phyloP scores from a whole-genome alignment of 2,797 vertebrate species.

The Argentina silus region DNA sequence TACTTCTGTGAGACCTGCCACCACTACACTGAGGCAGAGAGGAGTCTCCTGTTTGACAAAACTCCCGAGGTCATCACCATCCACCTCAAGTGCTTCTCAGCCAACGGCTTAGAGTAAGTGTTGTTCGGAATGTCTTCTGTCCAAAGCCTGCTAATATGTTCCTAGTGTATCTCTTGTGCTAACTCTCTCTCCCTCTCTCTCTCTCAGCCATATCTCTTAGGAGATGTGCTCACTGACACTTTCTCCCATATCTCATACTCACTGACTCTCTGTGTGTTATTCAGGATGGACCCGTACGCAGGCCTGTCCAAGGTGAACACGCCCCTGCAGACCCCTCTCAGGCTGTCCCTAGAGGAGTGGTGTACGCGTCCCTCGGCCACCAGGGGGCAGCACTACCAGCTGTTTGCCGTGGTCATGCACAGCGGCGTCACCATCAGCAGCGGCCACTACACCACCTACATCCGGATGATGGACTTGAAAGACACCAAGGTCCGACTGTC shows the following conservation, averaged over 20 bases:
- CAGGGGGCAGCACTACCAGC: slow-evolving; percentile 81
- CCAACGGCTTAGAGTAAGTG: slow-evolving; percentile 89
- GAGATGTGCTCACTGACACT: not conserved
- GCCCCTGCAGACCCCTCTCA: slow-evolving; percentile 89
- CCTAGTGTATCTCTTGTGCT: not conserved
- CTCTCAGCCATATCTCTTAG: too few species aligned
- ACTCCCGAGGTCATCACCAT: slow-evolving; percentile 97
- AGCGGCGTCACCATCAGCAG: slow-evolving; percentile 97
- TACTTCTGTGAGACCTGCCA: slow-evolving; percentile 98
- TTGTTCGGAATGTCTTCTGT: not conserved
- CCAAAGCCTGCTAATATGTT: too few species aligned
- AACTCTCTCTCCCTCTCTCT: not conserved
- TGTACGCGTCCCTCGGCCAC: slow-evolving; percentile 80
- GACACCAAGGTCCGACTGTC: slow-evolving; percentile 63
- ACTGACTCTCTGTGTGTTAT: not conserved
- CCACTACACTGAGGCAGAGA: slow-evolving; percentile 96
- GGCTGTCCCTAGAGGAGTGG: slow-evolving; percentile 92
- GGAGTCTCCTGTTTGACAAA: slow-evolving; percentile 96
- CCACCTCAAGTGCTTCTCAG: slow-evolving; percentile 98
- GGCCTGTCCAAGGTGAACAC: slow-evolving; percentile 97
- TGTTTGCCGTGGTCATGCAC: slow-evolving; percentile 98
- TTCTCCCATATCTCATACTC: not conserved
- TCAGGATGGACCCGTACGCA: slow-evolving; percentile 91
- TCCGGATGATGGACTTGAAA: slow-evolving; percentile 86
- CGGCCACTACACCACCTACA: slow-evolving; percentile 94